A percentile compares a stretch with the other conserved stretches of the same genome.
These are phyloP conservation scores for Stichodactyla mertensii DNA, from an alignment of 64 coral and sea anemone genomes.

Conservation along the genomic window DNA sequence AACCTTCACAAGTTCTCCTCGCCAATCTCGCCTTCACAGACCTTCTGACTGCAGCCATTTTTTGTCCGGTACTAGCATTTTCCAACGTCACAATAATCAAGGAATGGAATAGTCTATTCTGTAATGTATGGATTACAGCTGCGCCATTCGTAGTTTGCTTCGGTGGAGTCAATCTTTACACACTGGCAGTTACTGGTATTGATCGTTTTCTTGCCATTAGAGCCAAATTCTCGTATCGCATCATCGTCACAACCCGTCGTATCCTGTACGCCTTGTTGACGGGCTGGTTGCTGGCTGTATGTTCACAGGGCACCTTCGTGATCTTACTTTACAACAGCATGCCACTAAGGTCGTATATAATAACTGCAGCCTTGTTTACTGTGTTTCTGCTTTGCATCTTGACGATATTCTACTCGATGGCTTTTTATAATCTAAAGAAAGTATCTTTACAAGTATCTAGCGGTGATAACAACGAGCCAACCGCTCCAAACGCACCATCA, in stretches of 20 bases:
- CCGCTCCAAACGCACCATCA: background rate
- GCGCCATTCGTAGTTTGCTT: background rate
- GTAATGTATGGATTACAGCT: background rate
- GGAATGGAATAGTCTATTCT: background rate
- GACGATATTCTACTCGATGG: background rate
- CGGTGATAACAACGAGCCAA: background rate
- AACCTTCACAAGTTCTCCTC: background rate
- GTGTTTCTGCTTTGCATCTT: background rate
- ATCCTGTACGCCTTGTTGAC: background rate
- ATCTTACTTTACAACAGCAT: background rate
- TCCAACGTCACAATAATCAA: background rate
- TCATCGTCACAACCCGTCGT: background rate
- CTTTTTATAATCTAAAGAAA: background rate
- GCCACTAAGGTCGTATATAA: background rate
- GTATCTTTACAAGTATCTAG: background rate
- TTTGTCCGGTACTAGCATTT: background rate
- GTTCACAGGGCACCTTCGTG: background rate
- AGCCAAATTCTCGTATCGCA: background rate
- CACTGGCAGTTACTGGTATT: background rate
- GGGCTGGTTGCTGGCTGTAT: background rate
- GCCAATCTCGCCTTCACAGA: background rate
- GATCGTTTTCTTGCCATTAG: conserved; percentile 6
- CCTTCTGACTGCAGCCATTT: background rate
- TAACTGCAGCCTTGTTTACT: background rate
- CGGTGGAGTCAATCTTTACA: background rate